phyloP scores from a whole-genome alignment of 2,113 vertebrate species.

The Tetraodon nigroviridis region DNA sequence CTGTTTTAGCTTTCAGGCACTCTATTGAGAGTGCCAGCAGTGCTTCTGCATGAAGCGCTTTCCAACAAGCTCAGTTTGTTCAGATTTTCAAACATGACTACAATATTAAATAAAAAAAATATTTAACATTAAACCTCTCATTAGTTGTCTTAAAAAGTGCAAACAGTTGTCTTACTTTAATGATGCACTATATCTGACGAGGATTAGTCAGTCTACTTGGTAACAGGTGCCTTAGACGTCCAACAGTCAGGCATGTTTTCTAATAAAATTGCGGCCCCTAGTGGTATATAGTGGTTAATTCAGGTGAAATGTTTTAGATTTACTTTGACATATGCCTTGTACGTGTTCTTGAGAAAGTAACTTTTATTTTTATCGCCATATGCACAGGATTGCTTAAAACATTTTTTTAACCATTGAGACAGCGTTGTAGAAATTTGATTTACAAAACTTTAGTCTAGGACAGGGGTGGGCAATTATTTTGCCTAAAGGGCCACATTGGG shows the following conservation, averaged over 20 bases:
- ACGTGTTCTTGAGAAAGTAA: not conserved
- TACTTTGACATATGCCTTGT: not conserved
- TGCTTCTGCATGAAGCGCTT: not conserved
- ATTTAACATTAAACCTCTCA: too few species aligned
- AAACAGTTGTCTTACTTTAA: too few species aligned
- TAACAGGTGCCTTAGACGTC: constrained; percentile 17
- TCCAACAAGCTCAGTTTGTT: not conserved
- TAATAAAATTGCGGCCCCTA: constrained; percentile 42
- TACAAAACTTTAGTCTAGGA: too few species aligned
- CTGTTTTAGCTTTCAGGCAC: too few species aligned
- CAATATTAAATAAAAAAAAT: not conserved
- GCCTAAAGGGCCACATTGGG: too few species aligned
- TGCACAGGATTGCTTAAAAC: not conserved
- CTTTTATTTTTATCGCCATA: not conserved
- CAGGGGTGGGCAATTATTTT: too few species aligned
- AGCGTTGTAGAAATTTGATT: too few species aligned
- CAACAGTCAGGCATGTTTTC: not conserved
- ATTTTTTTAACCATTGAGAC: not conserved
- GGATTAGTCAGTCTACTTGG: constrained; percentile 29
- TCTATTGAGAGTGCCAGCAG: too few species aligned
- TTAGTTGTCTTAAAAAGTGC: too few species aligned
- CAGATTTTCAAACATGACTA: not conserved
- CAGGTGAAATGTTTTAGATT: not conserved
- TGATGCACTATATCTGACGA: not conserved
- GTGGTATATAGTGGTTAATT: constrained; percentile 1